Evolutionary conservation across 2,113 vertebrate species (phyloP).

Genomic region (Pristiophorus japonicus): DNA sequence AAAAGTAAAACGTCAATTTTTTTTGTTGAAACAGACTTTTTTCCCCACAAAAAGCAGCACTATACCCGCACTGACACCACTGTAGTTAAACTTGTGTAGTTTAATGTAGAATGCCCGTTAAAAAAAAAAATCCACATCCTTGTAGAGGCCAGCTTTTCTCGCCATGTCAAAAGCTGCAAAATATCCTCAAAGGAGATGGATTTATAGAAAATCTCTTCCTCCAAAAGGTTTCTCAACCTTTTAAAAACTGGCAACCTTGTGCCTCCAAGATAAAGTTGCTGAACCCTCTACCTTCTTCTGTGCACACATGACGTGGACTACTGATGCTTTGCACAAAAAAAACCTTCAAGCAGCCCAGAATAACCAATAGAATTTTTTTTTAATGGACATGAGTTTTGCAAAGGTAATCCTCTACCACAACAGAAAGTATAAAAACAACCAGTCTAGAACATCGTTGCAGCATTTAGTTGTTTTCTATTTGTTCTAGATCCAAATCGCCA

Average conservation of each 20-base stretch:
- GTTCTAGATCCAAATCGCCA: constrained; percentile 63
- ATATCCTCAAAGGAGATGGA: constrained; percentile 46
- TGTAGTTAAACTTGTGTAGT: constrained; percentile 45
- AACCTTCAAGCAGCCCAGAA: constrained; percentile 25
- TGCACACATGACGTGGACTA: constrained; percentile 22
- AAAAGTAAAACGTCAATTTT: constrained; percentile 2
- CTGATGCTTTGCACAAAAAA: constrained; percentile 32
- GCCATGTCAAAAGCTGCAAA: constrained; percentile 59
- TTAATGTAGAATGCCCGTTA: constrained; percentile 53
- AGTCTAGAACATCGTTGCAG: constrained; percentile 25
- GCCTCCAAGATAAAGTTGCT: constrained; percentile 2
- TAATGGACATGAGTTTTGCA: constrained; percentile 54
- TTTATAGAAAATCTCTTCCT: constrained; percentile 9
- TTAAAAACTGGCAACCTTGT: background rate
- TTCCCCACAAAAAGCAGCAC: constrained; percentile 46
- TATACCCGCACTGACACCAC: constrained; percentile 48
- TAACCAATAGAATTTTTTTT: constrained; percentile 36
- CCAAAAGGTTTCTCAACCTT: background rate
- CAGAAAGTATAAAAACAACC: constrained; percentile 36
- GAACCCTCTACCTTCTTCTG: constrained; percentile 2
- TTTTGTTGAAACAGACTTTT: constrained; percentile 30
- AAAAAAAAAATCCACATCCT: constrained; percentile 54
- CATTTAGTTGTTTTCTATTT: constrained; percentile 64
- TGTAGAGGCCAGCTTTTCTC: constrained; percentile 56
- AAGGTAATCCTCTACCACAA: constrained; percentile 51